A percentile compares a stretch with the other conserved stretches of the same genome.
Conservation (phyloP, 1,140 invertebrate species). For the Drosophila jambulina region DNA sequence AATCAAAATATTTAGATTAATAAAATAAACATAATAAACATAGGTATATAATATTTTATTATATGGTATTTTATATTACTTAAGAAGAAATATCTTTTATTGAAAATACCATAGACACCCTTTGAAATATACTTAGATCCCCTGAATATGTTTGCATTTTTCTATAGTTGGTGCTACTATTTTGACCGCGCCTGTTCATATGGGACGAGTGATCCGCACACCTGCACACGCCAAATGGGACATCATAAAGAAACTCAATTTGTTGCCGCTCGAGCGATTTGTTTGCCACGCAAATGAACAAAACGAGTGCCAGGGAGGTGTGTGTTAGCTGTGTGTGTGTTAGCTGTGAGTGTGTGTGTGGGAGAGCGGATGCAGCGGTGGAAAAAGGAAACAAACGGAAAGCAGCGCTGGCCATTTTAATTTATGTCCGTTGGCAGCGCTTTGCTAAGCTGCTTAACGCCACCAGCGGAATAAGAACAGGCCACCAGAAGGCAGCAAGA, state of each 20-base stretch:
- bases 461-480: constrained; percentile 53
- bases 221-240: constrained; percentile 73
- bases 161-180: not conserved
- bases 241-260: constrained; percentile 84
- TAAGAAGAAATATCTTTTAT: no score
- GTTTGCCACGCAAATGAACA: constrained; percentile 81
- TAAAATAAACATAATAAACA: no score
- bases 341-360: constrained; percentile 27
- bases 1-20: no score
- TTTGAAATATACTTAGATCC: no score
- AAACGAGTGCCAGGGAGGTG: constrained; percentile 60
- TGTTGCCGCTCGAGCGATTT: constrained; percentile 80
- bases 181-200: constrained; percentile 1
- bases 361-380: constrained; percentile 59
- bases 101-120: no score
- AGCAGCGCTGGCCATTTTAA: constrained; percentile 79
- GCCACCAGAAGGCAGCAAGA: constrained; percentile 42
- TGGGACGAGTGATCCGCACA: constrained; percentile 53
- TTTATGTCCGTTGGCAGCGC: constrained; percentile 76
- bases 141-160: no score
- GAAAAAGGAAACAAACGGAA: constrained; percentile 44
- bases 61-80: no score
- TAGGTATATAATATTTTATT: no score
- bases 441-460: constrained; percentile 76
- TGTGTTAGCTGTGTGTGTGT: constrained; percentile 2